phyloP scores from a whole-genome alignment of 2,113 vertebrate genomes.

The Steatornis caripensis region DNA sequence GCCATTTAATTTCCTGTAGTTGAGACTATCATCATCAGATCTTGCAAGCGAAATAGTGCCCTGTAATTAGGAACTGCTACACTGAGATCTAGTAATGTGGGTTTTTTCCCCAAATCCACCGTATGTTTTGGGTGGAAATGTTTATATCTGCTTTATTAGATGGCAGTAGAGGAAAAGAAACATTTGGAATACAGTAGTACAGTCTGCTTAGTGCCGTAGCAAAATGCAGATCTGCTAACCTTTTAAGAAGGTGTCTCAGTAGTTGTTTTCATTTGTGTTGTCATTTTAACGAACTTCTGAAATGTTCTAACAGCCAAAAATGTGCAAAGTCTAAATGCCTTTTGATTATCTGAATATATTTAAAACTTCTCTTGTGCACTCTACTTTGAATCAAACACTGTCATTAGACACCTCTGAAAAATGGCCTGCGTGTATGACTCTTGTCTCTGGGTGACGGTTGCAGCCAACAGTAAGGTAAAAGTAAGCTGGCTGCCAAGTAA shows the following conservation, averaged over 20 bases:
- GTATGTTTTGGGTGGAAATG: not conserved
- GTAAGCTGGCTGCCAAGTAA: not conserved
- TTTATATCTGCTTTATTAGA: not conserved
- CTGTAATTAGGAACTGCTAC: not conserved
- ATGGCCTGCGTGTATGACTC: not conserved
- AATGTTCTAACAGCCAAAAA: not conserved
- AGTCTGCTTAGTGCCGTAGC: not conserved
- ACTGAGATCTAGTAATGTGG: not conserved
- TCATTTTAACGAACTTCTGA: not conserved
- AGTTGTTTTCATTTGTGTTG: not conserved
- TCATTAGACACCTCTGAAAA: not conserved
- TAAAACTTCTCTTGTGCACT: not conserved
- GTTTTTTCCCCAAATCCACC: not conserved
- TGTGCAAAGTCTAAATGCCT: not conserved
- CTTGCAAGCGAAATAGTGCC: not conserved
- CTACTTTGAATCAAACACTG: not conserved
- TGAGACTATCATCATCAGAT: not conserved
- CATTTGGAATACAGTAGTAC: not conserved
- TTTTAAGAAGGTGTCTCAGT: not conserved
- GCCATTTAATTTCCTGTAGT: conserved; percentile 28
- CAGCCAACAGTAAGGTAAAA: not conserved
- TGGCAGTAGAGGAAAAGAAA: not conserved
- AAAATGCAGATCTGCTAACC: not conserved
- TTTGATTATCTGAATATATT: not conserved
- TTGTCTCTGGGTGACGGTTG: not conserved